Base-by-base conservation (phyloP, 64 coral and sea anemone species). In the Montipora sp. region DNA sequence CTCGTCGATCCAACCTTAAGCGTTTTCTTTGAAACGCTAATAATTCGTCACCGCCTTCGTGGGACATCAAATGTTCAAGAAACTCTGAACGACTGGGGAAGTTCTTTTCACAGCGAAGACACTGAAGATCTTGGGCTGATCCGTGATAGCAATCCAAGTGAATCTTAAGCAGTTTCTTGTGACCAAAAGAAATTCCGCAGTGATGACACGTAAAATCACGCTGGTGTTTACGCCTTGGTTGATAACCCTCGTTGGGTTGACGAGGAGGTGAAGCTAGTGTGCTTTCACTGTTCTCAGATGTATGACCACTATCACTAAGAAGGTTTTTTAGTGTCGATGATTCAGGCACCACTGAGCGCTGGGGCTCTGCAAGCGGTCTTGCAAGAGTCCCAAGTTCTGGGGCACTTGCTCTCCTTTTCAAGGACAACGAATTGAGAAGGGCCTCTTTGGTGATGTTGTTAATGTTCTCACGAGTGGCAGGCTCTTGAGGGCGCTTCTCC, bases 111-210 rank as follows among this genome's bases (percentile, higher is more conserved):
- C 91, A 93, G 13, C 86, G 83, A 14, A 93, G 86, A 74, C 91
- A 93, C 70, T 87, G 75, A 57, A 87, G 82, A 2, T 69, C 77
- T 8, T 87, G 83, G 2, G 73, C 73, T 48, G 92, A 87, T 43
- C 95, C 95, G 69, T 98, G 95, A 59, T 98, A 98, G 44, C 92
- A 90, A 75, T 98, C 95, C 75, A 98, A 83, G 83, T 98, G 95
- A 70, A 98, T 98, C 78, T 98, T 98, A 15, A 87, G 86, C 4
- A 98, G 89, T 27, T 98, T 98, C 87, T 98, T 98, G 83, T 98
- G 95, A 19, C 89, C 95, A 70, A 98, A 98, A 71, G 84, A 90
- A 59, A 98, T 79, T 57, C 92, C 92, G 46, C 95, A 98, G 27
- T 88, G 92, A 18, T 91, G 89, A 61, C 95, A 98, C 8, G 83